Evolutionary conservation across 2,797 vertebrate genomes (phyloP).

Genomic region (Pangasius larnaudii): DNA sequence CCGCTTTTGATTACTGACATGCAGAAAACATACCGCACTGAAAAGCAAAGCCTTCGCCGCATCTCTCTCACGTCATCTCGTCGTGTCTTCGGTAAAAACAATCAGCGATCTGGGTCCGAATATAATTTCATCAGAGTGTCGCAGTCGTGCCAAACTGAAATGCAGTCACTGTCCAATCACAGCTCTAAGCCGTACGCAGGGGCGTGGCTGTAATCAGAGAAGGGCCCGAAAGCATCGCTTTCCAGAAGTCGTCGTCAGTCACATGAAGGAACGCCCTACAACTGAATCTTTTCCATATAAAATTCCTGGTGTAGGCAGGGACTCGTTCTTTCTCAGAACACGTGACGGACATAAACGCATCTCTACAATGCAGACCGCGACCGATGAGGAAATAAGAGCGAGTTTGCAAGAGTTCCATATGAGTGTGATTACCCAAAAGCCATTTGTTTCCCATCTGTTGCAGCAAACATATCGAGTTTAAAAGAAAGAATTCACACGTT

Average conservation of each 20-base stretch:
- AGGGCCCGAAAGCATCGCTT: too few species aligned
- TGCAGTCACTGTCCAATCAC: background rate
- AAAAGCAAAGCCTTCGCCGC: too few species aligned
- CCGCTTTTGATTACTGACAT: background rate
- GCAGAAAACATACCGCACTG: too few species aligned
- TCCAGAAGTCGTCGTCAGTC: too few species aligned
- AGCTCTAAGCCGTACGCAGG: background rate
- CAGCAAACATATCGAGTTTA: background rate
- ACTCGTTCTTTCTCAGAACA: background rate
- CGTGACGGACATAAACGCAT: background rate
- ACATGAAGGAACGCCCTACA: background rate
- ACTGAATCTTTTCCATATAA: background rate
- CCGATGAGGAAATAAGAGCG: background rate
- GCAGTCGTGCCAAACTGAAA: background rate
- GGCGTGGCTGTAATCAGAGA: background rate
- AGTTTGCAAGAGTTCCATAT: background rate
- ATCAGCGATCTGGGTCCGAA: too few species aligned
- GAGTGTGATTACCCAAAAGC: background rate
- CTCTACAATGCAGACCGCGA: background rate
- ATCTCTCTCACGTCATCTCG: too few species aligned
- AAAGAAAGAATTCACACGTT: background rate
- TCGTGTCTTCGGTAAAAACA: too few species aligned
- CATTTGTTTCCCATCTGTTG: background rate
- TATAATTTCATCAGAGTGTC: too few species aligned
- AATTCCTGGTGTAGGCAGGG: background rate